phyloP scores from a whole-genome alignment of 2,113 vertebrate species.

The Lamprotornis superbus region DNA sequence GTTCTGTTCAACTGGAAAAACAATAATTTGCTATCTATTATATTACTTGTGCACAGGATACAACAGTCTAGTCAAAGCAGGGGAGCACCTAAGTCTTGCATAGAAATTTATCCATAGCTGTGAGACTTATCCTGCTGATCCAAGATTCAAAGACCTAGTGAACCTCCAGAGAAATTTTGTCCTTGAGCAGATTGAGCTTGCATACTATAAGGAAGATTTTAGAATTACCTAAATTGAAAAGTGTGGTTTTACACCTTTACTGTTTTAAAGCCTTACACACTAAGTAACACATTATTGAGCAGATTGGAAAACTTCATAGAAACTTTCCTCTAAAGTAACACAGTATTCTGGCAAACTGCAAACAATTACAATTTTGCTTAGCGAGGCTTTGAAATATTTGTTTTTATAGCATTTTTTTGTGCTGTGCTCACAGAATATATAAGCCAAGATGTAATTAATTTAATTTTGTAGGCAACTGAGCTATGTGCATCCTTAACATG shows the following conservation, averaged over 20 bases:
- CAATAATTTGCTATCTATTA: background rate
- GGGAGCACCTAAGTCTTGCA: background rate
- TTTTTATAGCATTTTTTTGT: background rate
- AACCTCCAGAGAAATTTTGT: background rate
- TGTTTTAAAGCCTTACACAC: background rate
- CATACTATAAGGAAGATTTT: background rate
- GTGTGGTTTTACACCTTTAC: rapidly evolving
- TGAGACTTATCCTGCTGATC: background rate
- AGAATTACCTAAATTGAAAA: background rate
- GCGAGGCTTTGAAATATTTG: background rate
- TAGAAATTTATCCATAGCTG: background rate
- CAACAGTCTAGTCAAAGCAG: background rate
- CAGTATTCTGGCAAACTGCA: background rate
- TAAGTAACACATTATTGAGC: background rate
- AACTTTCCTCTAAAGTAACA: background rate
- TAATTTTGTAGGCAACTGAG: background rate
- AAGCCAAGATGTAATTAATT: background rate
- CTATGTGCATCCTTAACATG: background rate
- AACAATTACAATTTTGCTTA: background rate
- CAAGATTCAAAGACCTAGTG: background rate
- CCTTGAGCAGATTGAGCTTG: background rate
- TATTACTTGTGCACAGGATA: background rate
- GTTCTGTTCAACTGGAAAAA: background rate
- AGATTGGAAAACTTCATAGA: background rate
- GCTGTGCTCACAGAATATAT: background rate